Conservation (phyloP, 35 echinoderm and acorn worm genomes). For the Anneissia japonica region DNA sequence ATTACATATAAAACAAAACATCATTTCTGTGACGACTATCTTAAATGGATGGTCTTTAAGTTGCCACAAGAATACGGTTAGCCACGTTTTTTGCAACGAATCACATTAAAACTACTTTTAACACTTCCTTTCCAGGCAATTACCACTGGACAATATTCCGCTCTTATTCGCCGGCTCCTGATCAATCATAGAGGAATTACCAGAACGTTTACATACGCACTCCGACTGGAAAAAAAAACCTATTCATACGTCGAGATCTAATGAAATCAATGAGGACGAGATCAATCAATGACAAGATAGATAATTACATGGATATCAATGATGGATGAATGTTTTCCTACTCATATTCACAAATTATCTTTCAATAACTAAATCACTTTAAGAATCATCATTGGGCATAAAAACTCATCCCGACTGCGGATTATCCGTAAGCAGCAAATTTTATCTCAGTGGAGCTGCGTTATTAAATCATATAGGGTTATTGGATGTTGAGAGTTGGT, state of each 20-base stretch:
- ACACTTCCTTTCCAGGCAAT: neutral
- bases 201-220: neutral
- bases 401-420: neutral
- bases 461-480: neutral
- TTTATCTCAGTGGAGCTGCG: neutral
- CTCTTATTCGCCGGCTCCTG: neutral
- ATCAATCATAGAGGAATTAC: neutral
- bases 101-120: neutral
- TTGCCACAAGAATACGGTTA: neutral
- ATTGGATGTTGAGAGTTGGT: neutral
- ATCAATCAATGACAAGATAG: neutral
- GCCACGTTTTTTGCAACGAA: neutral
- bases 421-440: neutral
- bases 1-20: neutral
- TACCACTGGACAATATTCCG: neutral
- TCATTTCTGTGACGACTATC: neutral
- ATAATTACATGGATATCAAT: slow-evolving; percentile 2
- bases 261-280: neutral
- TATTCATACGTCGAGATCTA: neutral
- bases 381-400: neutral
- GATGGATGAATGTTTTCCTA: neutral
- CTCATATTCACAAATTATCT: neutral
- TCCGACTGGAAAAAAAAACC: neutral
- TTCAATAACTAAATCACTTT: neutral
- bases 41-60: neutral